A percentile compares a stretch with the other conserved stretches of the same genome.
Conservation (phyloP, 2,797 vertebrate genomes). For the Megaceryle alcyon region DNA sequence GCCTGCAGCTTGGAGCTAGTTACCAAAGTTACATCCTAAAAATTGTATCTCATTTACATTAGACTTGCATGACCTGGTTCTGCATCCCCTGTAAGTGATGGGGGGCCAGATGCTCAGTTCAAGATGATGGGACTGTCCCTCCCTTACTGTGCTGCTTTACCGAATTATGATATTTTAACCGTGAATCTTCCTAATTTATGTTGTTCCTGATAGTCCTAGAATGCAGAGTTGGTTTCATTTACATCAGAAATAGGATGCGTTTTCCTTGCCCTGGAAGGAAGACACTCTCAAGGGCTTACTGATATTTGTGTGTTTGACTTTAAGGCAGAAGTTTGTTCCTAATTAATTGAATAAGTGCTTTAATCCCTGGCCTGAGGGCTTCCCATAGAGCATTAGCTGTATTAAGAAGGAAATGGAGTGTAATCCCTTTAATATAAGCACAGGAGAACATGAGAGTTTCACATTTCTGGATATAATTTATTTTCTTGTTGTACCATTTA, state of each 20-base stretch:
- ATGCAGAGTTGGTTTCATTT: constrained; percentile 4
- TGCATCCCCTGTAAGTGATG: not conserved
- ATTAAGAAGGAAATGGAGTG: constrained; percentile 84
- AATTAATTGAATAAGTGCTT: constrained; percentile 83
- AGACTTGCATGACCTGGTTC: not conserved
- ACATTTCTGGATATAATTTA: constrained; percentile 72
- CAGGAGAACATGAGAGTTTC: constrained; percentile 71
- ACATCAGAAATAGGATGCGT: constrained; percentile 45
- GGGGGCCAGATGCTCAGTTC: not conserved
- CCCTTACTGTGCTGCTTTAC: not conserved
- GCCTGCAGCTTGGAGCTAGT: not conserved
- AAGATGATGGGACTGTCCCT: not conserved
- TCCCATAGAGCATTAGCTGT: constrained; percentile 80
- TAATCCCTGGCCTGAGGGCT: constrained; percentile 82
- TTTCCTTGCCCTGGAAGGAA: constrained; percentile 28
- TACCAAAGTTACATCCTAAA: not conserved
- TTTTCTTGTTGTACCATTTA: constrained; percentile 56
- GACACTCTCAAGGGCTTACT: constrained; percentile 66
- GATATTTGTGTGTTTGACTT: constrained; percentile 76
- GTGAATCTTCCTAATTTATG: not conserved
- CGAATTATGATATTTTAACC: not conserved
- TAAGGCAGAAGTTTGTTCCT: constrained; percentile 74
- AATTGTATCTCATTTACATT: not conserved
- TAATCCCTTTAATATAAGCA: constrained; percentile 84
- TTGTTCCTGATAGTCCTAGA: not conserved